These are phyloP conservation scores for Ceuthmochares aereus DNA, from an alignment of 2,113 vertebrate genomes.

Conservation along the genomic window DNA sequence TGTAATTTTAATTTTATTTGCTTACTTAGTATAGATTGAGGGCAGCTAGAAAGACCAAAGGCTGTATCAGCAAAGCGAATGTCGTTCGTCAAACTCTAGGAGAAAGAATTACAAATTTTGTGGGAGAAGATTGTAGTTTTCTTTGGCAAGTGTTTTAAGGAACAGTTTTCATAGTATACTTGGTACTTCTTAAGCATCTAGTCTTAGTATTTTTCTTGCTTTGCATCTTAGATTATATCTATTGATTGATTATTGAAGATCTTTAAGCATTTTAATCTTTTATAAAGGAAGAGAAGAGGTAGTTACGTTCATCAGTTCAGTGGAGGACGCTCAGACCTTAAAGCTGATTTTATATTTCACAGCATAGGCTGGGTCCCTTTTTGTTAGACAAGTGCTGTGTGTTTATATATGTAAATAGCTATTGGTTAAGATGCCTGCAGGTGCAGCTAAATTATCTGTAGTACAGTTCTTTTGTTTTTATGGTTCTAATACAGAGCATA, in stretches of 20 bases:
- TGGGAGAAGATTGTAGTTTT: conserved; percentile 15
- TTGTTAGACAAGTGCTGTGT: neutral
- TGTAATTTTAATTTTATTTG: conserved; percentile 67
- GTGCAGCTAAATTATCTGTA: neutral
- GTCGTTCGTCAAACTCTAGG: neutral
- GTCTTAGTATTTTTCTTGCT: conserved; percentile 21
- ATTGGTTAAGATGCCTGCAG: neutral
- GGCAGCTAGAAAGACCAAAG: conserved; percentile 46
- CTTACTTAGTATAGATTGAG: conserved; percentile 58
- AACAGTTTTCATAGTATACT: neutral
- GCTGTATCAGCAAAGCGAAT: conserved; percentile 44
- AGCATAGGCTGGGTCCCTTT: neutral
- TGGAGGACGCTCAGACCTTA: neutral
- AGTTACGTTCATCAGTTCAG: neutral
- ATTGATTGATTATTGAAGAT: conserved; percentile 2
- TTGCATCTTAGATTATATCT: neutral
- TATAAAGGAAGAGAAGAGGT: neutral
- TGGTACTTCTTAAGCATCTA: neutral
- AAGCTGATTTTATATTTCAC: neutral
- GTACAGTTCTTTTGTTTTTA: neutral
- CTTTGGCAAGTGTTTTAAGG: conserved; percentile 28
- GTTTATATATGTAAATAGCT: neutral
- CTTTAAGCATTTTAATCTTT: neutral
- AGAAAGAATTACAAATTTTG: conserved; percentile 17
- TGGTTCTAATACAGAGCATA: neutral